These are phyloP conservation scores for Muricea muricata DNA, from an alignment of 92 coral and sea anemone species.

Conservation along the genomic window DNA sequence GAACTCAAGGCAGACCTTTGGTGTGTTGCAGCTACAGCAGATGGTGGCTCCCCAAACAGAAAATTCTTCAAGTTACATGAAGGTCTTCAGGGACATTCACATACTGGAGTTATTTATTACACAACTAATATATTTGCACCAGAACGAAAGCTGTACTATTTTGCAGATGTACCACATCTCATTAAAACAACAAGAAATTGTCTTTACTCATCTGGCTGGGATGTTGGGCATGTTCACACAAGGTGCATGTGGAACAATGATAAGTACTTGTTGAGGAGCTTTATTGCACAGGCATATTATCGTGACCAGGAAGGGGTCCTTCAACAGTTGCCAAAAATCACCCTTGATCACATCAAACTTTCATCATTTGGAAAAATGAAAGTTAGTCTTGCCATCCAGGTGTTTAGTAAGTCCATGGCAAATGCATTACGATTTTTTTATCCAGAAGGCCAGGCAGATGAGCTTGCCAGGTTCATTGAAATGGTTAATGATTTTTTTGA, in stretches of 20 bases:
- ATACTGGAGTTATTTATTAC: conserved; percentile 3
- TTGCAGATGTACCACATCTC: not conserved
- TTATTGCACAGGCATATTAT: not conserved
- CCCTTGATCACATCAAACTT: conserved; percentile 1
- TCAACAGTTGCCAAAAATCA: conserved; percentile 1
- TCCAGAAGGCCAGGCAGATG: not conserved
- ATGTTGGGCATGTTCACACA: conserved; percentile 15
- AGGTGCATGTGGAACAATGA: conserved; percentile 22
- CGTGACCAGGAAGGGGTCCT: not conserved
- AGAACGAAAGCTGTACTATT: not conserved
- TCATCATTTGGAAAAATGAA: conserved; percentile 5
- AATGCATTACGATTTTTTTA: not conserved
- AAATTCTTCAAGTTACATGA: not conserved
- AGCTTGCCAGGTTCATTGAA: not conserved
- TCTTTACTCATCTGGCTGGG: conserved; percentile 20
- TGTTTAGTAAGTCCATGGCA: not conserved
- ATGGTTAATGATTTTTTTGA: conserved; percentile 29
- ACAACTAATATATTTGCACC: not conserved
- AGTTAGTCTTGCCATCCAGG: not conserved
- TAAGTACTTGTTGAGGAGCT: conserved; percentile 4
- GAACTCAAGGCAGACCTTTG: not conserved
- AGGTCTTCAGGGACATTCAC: conserved; percentile 2
- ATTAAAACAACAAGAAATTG: conserved; percentile 16
- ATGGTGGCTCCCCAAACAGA: conserved; percentile 11
- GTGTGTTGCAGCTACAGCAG: not conserved